These are phyloP conservation scores for Antennarius striatus DNA, from an alignment of 2,113 vertebrate species.

Conservation along the genomic window DNA sequence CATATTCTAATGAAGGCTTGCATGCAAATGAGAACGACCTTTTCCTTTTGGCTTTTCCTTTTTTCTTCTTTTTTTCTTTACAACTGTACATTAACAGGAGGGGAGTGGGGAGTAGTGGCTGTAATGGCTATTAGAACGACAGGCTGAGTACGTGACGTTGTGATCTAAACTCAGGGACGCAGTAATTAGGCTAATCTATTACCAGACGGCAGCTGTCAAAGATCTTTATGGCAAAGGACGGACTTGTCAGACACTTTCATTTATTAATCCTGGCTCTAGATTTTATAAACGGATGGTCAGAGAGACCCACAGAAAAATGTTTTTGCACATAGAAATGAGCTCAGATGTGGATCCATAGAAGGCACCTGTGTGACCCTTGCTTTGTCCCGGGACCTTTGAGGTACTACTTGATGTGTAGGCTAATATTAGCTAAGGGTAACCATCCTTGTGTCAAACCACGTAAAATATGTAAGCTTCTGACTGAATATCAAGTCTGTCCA, in stretches of 20 bases:
- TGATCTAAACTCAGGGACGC: slow-evolving; percentile 93
- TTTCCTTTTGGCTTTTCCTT: slow-evolving; percentile 81
- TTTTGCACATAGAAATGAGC: slow-evolving; percentile 16
- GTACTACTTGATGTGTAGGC: slow-evolving; percentile 26
- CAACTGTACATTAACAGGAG: slow-evolving; percentile 93
- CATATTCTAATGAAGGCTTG: slow-evolving; percentile 99
- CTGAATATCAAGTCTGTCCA: slow-evolving; percentile 4
- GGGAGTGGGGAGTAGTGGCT: slow-evolving; percentile 62
- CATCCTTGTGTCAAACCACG: neutral
- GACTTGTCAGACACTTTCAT: slow-evolving; percentile 82
- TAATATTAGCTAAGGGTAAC: slow-evolving; percentile 9
- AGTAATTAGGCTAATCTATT: slow-evolving; percentile 98
- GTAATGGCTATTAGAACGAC: slow-evolving; percentile 73
- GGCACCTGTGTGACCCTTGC: slow-evolving; percentile 24
- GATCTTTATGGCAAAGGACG: slow-evolving; percentile 92
- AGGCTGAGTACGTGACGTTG: slow-evolving; percentile 86
- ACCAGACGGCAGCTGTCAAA: slow-evolving; percentile 88
- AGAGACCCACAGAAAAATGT: slow-evolving; percentile 12
- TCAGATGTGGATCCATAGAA: slow-evolving; percentile 13
- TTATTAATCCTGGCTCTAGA: slow-evolving; percentile 58
- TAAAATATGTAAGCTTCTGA: neutral
- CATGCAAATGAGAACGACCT: slow-evolving; percentile 99
- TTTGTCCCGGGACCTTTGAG: slow-evolving; percentile 34
- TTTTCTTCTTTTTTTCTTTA: slow-evolving; percentile 75
- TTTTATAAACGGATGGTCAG: slow-evolving; percentile 50